Percentiles rank a stretch among this genome's conserved stretches.
phyloP scores from a whole-genome alignment of 2,888 invertebrate genomes.

The Brachyopa scutellaris region DNA sequence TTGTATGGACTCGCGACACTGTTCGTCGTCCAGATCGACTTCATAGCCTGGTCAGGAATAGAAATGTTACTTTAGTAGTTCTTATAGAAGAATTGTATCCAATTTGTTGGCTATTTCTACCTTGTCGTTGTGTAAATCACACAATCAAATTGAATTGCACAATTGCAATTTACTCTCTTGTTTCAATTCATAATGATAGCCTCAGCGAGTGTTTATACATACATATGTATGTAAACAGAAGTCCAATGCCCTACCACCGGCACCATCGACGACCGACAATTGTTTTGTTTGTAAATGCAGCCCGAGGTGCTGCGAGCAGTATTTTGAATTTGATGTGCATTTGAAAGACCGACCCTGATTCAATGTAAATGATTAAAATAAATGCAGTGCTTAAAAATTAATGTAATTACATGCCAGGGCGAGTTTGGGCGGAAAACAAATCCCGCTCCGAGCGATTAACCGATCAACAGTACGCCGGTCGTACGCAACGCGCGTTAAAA shows the following conservation, averaged over 20 bases:
- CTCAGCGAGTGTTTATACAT: too few relatives aligned
- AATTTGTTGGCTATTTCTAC: too few relatives aligned
- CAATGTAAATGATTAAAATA: slow-evolving; percentile 72
- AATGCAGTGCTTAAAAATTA: slow-evolving; percentile 74
- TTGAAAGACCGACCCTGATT: slow-evolving; percentile 44
- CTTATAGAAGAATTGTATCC: too few relatives aligned
- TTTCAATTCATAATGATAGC: too few relatives aligned
- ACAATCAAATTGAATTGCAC: not conserved
- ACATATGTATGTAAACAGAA: slow-evolving; percentile 53
- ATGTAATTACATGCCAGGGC: slow-evolving; percentile 73
- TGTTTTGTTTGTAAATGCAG: slow-evolving; percentile 48
- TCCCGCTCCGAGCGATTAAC: slow-evolving; percentile 63
- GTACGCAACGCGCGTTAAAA: slow-evolving; percentile 52
- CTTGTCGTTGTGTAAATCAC: not conserved
- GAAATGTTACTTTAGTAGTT: too few relatives aligned
- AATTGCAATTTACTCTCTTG: too few relatives aligned
- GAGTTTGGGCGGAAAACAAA: slow-evolving; percentile 69
- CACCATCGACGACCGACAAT: too few relatives aligned
- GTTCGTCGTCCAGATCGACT: too few relatives aligned
- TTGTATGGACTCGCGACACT: too few relatives aligned
- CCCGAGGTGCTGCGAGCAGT: slow-evolving; percentile 43
- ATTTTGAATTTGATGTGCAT: slow-evolving; percentile 59
- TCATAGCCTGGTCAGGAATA: too few relatives aligned
- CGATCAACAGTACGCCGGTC: slow-evolving; percentile 42
- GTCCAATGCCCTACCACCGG: slow-evolving; percentile 11